Conservation (phyloP, 2,888 invertebrate species). For the Julus scandinavius region DNA sequence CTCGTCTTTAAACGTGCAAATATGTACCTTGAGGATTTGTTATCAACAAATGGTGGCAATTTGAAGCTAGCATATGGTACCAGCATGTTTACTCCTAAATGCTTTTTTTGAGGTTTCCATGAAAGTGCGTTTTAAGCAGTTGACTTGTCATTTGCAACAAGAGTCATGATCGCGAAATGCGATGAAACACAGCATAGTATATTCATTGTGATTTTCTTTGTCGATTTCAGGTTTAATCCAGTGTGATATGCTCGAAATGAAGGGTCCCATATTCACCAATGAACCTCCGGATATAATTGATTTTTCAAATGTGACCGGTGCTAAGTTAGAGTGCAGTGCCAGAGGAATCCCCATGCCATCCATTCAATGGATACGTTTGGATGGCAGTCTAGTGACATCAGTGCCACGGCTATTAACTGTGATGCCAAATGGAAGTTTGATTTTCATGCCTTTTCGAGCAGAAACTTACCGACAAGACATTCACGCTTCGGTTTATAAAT, state of each 20-base stretch:
- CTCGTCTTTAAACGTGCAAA: too few species aligned
- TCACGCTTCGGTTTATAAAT: slow-evolving; percentile 61
- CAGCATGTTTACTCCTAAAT: too few species aligned
- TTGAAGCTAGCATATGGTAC: too few species aligned
- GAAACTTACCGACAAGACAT: slow-evolving; percentile 60
- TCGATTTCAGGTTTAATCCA: slow-evolving; percentile 39
- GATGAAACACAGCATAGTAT: neutral
- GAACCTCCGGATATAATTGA: slow-evolving; percentile 60
- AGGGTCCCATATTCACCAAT: slow-evolving; percentile 55
- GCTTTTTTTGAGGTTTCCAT: too few species aligned
- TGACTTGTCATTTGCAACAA: too few species aligned
- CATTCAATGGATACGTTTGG: slow-evolving; percentile 62
- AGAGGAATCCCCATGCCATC: slow-evolving; percentile 63
- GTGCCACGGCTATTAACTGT: slow-evolving; percentile 61
- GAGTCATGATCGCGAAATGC: neutral
- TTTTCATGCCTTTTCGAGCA: slow-evolving; percentile 61
- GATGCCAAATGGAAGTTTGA: slow-evolving; percentile 61
- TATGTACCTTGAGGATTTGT: too few species aligned
- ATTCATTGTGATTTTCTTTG: neutral
- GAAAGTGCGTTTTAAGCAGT: too few species aligned
- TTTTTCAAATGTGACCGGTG: slow-evolving; percentile 64
- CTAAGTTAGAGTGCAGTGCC: slow-evolving; percentile 62
- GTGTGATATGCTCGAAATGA: slow-evolving; percentile 49
- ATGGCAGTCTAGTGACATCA: slow-evolving; percentile 61
- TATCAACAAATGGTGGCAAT: too few species aligned